A percentile compares a stretch with the other conserved stretches of the same genome.
Evolutionary conservation across 2,888 invertebrate genomes (phyloP).

Genomic region (Coleophora deauratella): DNA sequence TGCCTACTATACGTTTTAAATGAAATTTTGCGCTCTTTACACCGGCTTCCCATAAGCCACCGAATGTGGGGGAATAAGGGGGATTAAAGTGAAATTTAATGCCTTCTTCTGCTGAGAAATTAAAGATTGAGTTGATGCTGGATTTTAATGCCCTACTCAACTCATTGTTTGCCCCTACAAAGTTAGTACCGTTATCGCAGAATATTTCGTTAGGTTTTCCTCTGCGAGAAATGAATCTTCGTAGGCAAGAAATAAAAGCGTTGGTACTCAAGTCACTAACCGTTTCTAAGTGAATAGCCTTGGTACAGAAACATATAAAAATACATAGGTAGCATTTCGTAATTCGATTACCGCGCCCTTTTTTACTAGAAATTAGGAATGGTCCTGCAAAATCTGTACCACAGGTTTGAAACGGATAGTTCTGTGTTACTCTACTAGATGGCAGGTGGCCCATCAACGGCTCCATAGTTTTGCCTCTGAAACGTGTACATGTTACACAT

Average conservation of each 20-base stretch:
- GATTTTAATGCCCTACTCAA: conserved; percentile 3
- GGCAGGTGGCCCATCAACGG: neutral
- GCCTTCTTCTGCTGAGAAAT: conserved; percentile 4
- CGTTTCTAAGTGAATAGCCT: conserved; percentile 9
- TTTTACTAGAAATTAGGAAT: neutral
- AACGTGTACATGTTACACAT: neutral
- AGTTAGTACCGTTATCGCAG: neutral
- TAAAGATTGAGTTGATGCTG: conserved; percentile 5
- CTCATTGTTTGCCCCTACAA: conserved; percentile 5
- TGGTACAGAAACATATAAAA: conserved; percentile 10
- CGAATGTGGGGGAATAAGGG: conserved; percentile 10
- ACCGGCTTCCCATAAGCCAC: conserved; percentile 3
- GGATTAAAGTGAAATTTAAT: conserved; percentile 12
- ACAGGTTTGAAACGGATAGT: conserved; percentile 2
- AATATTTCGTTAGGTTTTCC: no score
- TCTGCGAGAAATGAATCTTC: no score
- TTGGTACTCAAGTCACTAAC: conserved; percentile 7
- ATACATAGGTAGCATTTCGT: conserved; percentile 8
- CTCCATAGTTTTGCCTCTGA: neutral
- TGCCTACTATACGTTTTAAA: conserved; percentile 10
- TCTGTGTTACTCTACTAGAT: neutral
- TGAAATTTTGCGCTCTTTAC: conserved; percentile 9
- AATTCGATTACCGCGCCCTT: conserved; percentile 14
- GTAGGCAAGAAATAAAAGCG: neutral
- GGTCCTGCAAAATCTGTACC: no score